Percentiles rank a stretch among this genome's conserved stretches.
phyloP scores from a whole-genome alignment of 2,797 vertebrate species.

The Sternarchorhynchus goeldii region DNA sequence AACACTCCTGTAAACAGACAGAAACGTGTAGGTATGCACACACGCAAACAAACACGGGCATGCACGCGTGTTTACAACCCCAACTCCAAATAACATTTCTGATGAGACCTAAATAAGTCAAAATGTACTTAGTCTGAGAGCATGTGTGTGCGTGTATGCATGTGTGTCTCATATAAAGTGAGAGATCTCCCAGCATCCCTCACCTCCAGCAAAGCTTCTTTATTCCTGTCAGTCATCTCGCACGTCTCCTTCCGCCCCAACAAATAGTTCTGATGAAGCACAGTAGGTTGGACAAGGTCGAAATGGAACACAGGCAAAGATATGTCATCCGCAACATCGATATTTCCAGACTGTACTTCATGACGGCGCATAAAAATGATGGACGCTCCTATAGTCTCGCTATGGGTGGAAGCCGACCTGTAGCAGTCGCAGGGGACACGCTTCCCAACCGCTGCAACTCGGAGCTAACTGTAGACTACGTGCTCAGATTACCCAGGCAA shows the following conservation, averaged over 20 bases:
- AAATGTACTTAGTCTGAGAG: not conserved
- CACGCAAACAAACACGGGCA: not conserved
- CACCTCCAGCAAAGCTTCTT: constrained; percentile 96
- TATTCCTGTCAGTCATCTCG: constrained; percentile 98
- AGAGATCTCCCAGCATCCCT: constrained; percentile 36
- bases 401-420: constrained; percentile 5
- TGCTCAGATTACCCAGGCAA: too few species aligned
- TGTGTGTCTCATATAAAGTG: not conserved
- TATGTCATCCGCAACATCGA: not conserved
- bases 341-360: not conserved
- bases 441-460: constrained; percentile 1
- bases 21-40: not conserved
- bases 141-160: not conserved
- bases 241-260: constrained; percentile 94
- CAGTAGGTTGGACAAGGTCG: constrained; percentile 32
- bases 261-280: constrained; percentile 88
- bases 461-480: not conserved
- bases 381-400: constrained; percentile 17
- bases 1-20: constrained; percentile 85
- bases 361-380: not conserved
- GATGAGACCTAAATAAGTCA: constrained; percentile 30
- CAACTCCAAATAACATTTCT: constrained; percentile 16
- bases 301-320: not conserved
- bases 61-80: constrained; percentile 18
- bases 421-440: not conserved